These are phyloP conservation scores for Hydropsyche tenuis DNA, from an alignment of 1,140 invertebrate species.

Conservation along the genomic window DNA sequence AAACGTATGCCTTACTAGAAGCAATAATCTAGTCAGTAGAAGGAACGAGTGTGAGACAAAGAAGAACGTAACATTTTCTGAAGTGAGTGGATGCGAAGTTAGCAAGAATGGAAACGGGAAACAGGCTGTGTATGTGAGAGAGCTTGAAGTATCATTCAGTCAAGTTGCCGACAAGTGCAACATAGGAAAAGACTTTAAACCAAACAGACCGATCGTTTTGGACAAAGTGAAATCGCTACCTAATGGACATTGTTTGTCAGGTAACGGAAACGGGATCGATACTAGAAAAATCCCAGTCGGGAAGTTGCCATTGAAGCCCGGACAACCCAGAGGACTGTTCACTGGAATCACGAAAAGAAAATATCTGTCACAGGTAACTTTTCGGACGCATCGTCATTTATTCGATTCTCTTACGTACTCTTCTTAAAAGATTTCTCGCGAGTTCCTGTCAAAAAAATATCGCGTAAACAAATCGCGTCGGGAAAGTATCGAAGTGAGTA, in stretches of 20 bases:
- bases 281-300: background rate
- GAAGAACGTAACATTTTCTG: conserved; percentile 62
- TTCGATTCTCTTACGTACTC: background rate
- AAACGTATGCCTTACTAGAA: conserved; percentile 11
- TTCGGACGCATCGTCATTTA: background rate
- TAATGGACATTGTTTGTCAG: conserved; percentile 42
- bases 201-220: background rate
- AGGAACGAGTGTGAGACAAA: conserved; percentile 50
- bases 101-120: conserved; percentile 58
- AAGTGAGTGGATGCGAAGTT: conserved; percentile 59
- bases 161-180: conserved; percentile 62
- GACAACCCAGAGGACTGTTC: conserved; percentile 32
- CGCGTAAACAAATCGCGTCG: background rate
- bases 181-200: conserved; percentile 49
- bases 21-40: conserved; percentile 28
- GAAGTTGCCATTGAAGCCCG: conserved; percentile 40
- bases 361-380: conserved; percentile 59
- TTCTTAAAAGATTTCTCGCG: background rate
- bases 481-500: background rate
- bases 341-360: conserved; percentile 53
- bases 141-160: conserved; percentile 60
- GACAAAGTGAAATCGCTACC: conserved; percentile 30
- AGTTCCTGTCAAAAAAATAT: conserved; percentile 22
- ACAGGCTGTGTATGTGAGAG: conserved; percentile 58
- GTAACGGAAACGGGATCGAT: background rate